Base-by-base conservation (phyloP, 2,113 vertebrate species). In the Carettochelys insculpta region DNA sequence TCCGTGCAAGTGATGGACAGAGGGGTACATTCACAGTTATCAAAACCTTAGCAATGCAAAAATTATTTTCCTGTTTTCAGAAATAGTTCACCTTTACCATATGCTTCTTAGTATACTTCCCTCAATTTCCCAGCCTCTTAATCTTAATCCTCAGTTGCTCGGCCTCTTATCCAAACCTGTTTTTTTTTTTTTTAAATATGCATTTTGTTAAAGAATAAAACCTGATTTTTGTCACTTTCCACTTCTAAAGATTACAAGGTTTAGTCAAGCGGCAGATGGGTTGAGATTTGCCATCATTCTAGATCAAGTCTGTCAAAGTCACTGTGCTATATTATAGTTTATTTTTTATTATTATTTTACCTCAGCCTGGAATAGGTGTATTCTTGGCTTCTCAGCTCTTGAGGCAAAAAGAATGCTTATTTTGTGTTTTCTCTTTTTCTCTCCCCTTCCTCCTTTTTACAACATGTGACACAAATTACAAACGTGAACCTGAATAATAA, bases 401-500 rank as follows among this genome's bases (percentile, higher is more conserved):
- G 80, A 88, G 95, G 65, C 45, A 83, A 53, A 79, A 85, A 89
- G 2, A 54, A 86, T 80, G 85, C 13, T 68, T 95, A 90, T 54
- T 93, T 11, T 88, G 58, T 92, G 73, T 94, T 92, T 83, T 43
- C 27, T 86, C 80, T 65, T 78, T n/a, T 68, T 41, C 48, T 83
- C 2, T 61, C 34, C 17, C 31, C 1, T 31, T 27, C 17, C 48
- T 12, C 27, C 77, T 85, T 82, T 31, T 77, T 1, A 0, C 86
- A 27, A 20, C 91, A 73, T 27, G 22, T 91, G 94, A 89, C 90
- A 93, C 92, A 94, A 96, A 94, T 96, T 92, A 73, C 83, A 93
- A 79, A 92, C 43, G 12, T 95, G 94, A 97, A 80, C 88, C 91
- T 96, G 83, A 94, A 96, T 96, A 95, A 95, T 95, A 96, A 96